Base-by-base conservation (phyloP, 1,140 invertebrate genomes). In the Homarus americanus region DNA sequence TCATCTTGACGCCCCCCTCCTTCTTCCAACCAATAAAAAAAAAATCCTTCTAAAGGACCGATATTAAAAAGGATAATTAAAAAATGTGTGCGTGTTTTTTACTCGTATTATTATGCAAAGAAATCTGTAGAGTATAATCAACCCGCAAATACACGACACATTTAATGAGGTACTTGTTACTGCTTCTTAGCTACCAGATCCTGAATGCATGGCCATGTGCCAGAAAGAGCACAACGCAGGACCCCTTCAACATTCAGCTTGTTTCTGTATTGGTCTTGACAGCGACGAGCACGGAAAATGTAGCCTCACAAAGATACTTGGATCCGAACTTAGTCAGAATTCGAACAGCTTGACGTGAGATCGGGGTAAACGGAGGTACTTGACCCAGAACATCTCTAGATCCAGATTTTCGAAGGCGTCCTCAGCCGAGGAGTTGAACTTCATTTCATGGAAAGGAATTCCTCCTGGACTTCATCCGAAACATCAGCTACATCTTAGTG, bases 341-440 rank as follows among this genome's bases (percentile, higher is more conserved):
- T 12, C 10, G 78, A 44, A 82, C 58, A 78, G 44, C 44, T n/a
- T 78, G 84, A 76, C 3, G 84, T 76, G 15, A 41, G 40, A 73
- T 83, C 63, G 38, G 66, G 36, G 63, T 84, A 84, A 24, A 84
- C 63, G 40, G 72, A 72, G 63, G 34, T 84, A 84, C 40, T 84
- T 73, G 40, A 84, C 40, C 72, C 84, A 87, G 84, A 87, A 58
- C 34, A 20, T 87, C 84, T 87, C 44, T 2, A 87, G 41, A 76
- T 87, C 41, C 40, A 76, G 32, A n/a, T 58, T 41, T 53, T 87
- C 34, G 84, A 87, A 76, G 40, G 76, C 84, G 38, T 87, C 73
- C 20, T 87, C 28, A 76, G 72, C 72, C 53, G 73, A n/a, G 72
- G n/a, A 76, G 49, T 87, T 87, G 73, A 87, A 76, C 84, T 87